A percentile compares a stretch with the other conserved stretches of the same genome.
phyloP scores from a whole-genome alignment of 2,888 invertebrate species.

The Arctia plantaginis region DNA sequence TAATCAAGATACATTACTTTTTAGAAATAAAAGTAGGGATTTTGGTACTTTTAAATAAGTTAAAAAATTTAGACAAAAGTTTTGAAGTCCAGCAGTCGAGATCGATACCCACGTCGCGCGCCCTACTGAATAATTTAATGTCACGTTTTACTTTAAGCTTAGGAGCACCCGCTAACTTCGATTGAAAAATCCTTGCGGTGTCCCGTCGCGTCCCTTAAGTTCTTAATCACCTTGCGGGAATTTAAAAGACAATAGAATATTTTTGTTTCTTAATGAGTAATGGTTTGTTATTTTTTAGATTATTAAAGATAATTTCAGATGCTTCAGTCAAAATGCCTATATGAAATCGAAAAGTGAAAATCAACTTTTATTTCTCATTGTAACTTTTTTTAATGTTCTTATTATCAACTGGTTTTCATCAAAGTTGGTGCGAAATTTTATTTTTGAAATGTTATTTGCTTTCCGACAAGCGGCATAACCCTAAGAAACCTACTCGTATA shows the following conservation, averaged over 20 bases:
- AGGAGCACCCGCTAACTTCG: slow-evolving; percentile 55
- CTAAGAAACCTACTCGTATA: too few species aligned
- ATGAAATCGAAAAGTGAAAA: too few species aligned
- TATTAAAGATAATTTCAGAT: too few species aligned
- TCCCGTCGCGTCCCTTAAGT: slow-evolving; percentile 56
- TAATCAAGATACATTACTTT: background rate
- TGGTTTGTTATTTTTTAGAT: too few species aligned
- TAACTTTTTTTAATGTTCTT: too few species aligned
- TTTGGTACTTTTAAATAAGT: background rate
- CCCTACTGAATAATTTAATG: slow-evolving; percentile 67
- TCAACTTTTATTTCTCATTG: too few species aligned
- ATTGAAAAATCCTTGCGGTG: slow-evolving; percentile 64
- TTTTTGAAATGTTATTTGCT: too few species aligned
- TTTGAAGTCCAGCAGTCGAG: slow-evolving; percentile 25
- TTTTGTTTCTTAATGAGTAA: background rate
- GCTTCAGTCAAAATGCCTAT: too few species aligned
- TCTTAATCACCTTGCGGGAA: slow-evolving; percentile 61
- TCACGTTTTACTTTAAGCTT: slow-evolving; percentile 57
- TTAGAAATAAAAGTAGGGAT: background rate
- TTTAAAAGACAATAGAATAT: background rate
- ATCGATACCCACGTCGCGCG: slow-evolving; percentile 46
- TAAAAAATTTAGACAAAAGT: slow-evolving; percentile 21
- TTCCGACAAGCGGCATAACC: too few species aligned
- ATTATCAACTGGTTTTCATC: too few species aligned
- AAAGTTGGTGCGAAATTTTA: too few species aligned